Evolutionary conservation across 2,888 invertebrate species (phyloP).

Genomic region (Ctena decussata): DNA sequence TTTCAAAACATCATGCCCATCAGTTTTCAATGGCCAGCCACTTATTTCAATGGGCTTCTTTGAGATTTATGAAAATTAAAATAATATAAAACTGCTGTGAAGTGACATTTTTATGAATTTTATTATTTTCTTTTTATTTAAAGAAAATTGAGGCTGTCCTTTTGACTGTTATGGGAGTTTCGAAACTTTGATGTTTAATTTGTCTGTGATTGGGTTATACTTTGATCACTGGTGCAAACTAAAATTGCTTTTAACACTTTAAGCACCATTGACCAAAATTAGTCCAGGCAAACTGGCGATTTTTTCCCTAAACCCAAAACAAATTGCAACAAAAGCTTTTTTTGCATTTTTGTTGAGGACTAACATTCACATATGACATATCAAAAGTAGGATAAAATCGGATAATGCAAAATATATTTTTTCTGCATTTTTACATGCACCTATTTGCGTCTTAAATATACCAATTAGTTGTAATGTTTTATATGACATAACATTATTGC

Average conservation of each 20-base stretch:
- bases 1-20: too few relatives aligned
- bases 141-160: neutral
- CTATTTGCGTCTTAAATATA: too few relatives aligned
- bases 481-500: too few relatives aligned
- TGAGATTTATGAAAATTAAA: slow-evolving; percentile 20
- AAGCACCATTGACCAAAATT: neutral
- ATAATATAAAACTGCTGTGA: slow-evolving; percentile 7
- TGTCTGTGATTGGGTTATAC: neutral
- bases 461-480: too few relatives aligned
- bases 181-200: neutral
- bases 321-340: too few relatives aligned
- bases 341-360: too few relatives aligned
- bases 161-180: neutral
- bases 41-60: neutral
- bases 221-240: neutral
- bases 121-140: neutral
- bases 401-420: too few relatives aligned
- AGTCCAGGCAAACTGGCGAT: too few relatives aligned
- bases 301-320: too few relatives aligned
- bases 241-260: neutral
- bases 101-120: slow-evolving; percentile 13
- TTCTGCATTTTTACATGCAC: too few relatives aligned
- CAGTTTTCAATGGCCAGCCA: neutral
- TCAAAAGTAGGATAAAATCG: too few relatives aligned
- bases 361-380: too few relatives aligned